These are phyloP conservation scores for Mystacides longicornis DNA, from an alignment of 2,888 invertebrate genomes.

Conservation along the genomic window DNA sequence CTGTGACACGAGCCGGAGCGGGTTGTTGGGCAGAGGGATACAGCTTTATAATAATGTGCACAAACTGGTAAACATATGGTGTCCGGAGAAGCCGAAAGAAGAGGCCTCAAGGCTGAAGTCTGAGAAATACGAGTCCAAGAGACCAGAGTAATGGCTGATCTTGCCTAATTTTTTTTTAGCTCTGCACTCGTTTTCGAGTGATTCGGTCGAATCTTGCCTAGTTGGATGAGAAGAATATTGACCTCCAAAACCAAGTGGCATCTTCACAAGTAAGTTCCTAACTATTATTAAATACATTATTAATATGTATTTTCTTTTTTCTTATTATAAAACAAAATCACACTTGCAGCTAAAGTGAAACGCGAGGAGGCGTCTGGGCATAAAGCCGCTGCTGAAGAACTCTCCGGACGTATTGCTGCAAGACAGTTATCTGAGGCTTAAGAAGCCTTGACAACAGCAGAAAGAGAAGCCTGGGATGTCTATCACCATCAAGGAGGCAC, in stretches of 20 bases:
- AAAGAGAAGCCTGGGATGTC: slow-evolving; percentile 92
- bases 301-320: background rate
- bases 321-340: too few relatives aligned
- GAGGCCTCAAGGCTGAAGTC: slow-evolving; percentile 76
- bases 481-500: slow-evolving; percentile 85
- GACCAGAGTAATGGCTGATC: slow-evolving; percentile 83
- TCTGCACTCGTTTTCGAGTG: too few relatives aligned
- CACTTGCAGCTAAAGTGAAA: slow-evolving; percentile 60
- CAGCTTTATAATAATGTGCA: slow-evolving; percentile 74
- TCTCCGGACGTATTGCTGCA: slow-evolving; percentile 85
- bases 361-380: slow-evolving; percentile 85
- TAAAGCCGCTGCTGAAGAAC: slow-evolving; percentile 84
- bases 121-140: slow-evolving; percentile 89
- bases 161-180: too few relatives aligned
- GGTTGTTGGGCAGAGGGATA: slow-evolving; percentile 81
- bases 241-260: slow-evolving; percentile 94
- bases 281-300: background rate
- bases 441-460: slow-evolving; percentile 86
- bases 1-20: slow-evolving; percentile 82
- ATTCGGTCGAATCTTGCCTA: too few relatives aligned
- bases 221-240: slow-evolving; percentile 96
- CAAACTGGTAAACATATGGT: slow-evolving; percentile 79
- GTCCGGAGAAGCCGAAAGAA: slow-evolving; percentile 73
- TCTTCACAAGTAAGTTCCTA: slow-evolving; percentile 67
- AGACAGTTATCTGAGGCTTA: slow-evolving; percentile 96